These are phyloP conservation scores for Nanorana parkeri DNA, from an alignment of 2,113 vertebrate genomes.

Conservation along the genomic window DNA sequence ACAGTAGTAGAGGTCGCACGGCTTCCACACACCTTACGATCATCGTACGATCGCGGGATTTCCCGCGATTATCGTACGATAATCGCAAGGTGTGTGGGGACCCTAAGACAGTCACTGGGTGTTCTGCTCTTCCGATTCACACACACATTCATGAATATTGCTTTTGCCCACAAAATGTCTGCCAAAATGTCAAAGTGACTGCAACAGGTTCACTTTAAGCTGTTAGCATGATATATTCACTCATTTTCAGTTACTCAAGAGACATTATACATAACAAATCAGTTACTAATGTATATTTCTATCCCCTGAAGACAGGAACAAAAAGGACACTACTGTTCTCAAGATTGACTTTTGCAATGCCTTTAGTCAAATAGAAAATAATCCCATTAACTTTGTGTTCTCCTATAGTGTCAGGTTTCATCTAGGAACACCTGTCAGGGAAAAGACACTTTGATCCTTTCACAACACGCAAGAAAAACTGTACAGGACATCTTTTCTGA, in stretches of 20 bases:
- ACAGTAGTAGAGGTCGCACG: too few relatives aligned
- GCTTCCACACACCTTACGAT: too few relatives aligned
- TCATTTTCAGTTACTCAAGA: not conserved
- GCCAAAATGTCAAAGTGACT: too few relatives aligned
- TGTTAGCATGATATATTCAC: not conserved
- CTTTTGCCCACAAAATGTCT: too few relatives aligned
- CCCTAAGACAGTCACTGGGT: too few relatives aligned
- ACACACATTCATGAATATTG: too few relatives aligned
- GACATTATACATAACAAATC: not conserved
- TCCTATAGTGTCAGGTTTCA: slow-evolving; percentile 3
- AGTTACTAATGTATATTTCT: not conserved
- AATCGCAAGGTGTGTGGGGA: too few relatives aligned
- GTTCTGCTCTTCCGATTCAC: too few relatives aligned
- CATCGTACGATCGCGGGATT: too few relatives aligned
- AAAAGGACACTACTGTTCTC: not conserved
- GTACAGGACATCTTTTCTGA: not conserved
- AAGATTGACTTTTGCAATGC: slow-evolving; percentile 15
- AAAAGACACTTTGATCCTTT: slow-evolving; percentile 17
- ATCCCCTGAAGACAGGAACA: not conserved
- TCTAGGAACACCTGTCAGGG: slow-evolving; percentile 16
- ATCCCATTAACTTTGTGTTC: slow-evolving; percentile 19
- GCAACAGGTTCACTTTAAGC: not conserved
- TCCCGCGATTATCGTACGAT: too few relatives aligned
- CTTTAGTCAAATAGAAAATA: slow-evolving; percentile 38
- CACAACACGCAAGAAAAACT: not conserved